Evolutionary conservation across 2,113 vertebrate species (phyloP).

Genomic region (Brachyhypopomus gauderio): DNA sequence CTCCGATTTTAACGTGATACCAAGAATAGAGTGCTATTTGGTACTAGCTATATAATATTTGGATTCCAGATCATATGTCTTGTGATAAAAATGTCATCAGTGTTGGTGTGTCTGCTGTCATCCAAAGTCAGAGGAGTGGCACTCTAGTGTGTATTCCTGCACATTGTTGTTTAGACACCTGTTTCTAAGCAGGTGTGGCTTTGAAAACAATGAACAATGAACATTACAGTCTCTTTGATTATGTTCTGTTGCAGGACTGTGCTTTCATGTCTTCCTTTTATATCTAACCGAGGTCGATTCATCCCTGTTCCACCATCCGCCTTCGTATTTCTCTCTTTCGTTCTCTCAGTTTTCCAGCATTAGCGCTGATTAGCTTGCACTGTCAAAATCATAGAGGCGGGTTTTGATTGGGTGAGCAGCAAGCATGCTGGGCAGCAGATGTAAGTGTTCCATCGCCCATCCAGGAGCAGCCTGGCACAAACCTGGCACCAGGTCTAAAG

Average conservation of each 20-base stretch:
- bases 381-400: constrained; percentile 48
- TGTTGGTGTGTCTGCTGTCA: constrained; percentile 25
- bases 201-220: constrained; percentile 15
- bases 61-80: constrained; percentile 2
- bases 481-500: constrained; percentile 1
- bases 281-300: constrained; percentile 14
- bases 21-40: constrained; percentile 38
- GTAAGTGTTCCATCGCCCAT: constrained; percentile 43
- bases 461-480: constrained; percentile 2
- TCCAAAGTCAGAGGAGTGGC: constrained; percentile 21
- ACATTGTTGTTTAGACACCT: not conserved
- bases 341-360: constrained; percentile 42
- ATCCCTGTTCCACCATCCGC: constrained; percentile 23
- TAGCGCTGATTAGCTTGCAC: constrained; percentile 56
- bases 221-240: constrained; percentile 9
- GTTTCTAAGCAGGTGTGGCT: constrained; percentile 3
- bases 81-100: not conserved
- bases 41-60: constrained; percentile 58
- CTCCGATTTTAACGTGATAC: constrained; percentile 57
- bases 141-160: not conserved
- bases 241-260: not conserved
- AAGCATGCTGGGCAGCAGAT: constrained; percentile 59
- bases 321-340: constrained; percentile 25
- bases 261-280: constrained; percentile 31
- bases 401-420: constrained; percentile 53